Conservation (phyloP, 1,140 invertebrate species). For the Drosophila hydei region DNA sequence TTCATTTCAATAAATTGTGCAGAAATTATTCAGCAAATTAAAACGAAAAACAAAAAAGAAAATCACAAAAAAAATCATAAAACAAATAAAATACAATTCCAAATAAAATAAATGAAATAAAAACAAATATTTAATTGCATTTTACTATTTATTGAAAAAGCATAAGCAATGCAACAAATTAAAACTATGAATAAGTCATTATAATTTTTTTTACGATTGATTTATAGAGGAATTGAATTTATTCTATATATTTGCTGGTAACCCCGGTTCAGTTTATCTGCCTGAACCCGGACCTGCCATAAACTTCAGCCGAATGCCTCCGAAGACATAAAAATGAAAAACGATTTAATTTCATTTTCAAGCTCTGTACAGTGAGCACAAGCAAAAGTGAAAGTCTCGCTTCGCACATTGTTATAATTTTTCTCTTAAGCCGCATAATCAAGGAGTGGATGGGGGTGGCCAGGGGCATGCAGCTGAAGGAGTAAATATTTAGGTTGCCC, state of each 20-base stretch:
- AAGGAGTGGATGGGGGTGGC: constrained; percentile 13
- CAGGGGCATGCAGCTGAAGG: neutral
- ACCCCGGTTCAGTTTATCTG: neutral
- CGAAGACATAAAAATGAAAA: constrained; percentile 71
- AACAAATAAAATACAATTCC: constrained; percentile 11
- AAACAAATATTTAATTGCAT: constrained; percentile 22
- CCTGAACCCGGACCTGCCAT: constrained; percentile 34
- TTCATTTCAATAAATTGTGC: constrained; percentile 67
- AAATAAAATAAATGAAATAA: constrained; percentile 24
- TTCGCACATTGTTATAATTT: constrained; percentile 67
- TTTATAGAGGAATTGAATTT: neutral
- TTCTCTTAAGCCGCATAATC: constrained; percentile 30
- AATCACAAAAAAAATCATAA: constrained; percentile 26
- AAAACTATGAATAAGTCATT: constrained; percentile 34
- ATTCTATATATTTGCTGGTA: neutral
- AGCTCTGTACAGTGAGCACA: constrained; percentile 13
- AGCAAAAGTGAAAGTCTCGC: constrained; percentile 68
- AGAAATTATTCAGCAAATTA: constrained; percentile 51
- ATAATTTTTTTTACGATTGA: neutral
- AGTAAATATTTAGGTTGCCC: constrained; percentile 74
- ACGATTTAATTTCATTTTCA: constrained; percentile 79
- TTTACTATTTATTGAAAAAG: constrained; percentile 20
- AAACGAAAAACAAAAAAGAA: constrained; percentile 30
- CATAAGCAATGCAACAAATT: constrained; percentile 33
- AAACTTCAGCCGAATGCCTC: constrained; percentile 24